phyloP scores from a whole-genome alignment of 2,113 vertebrate species.

The Gopherus flavomarginatus region DNA sequence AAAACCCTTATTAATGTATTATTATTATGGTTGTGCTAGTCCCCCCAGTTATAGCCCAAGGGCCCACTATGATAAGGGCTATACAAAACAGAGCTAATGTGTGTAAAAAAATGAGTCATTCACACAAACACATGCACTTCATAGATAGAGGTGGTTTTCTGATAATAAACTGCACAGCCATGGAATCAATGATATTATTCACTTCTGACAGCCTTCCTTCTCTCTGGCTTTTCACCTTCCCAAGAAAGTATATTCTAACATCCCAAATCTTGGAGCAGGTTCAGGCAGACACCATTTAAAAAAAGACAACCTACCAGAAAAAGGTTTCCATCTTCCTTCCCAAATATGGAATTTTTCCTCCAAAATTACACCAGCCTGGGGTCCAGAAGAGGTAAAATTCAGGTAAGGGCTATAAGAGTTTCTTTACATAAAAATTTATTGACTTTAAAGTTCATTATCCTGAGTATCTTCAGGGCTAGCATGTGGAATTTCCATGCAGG shows the following conservation, averaged over 20 bases:
- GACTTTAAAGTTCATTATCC: neutral
- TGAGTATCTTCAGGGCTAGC: neutral
- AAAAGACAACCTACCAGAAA: neutral
- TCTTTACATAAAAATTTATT: neutral
- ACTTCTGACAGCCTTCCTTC: neutral
- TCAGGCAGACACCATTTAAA: neutral
- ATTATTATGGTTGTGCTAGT: neutral
- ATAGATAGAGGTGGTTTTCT: neutral
- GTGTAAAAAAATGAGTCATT: neutral
- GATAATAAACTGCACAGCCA: neutral
- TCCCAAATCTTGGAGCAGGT: neutral
- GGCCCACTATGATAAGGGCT: neutral
- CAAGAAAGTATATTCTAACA: neutral
- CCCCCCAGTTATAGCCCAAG: neutral
- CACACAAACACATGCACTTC: neutral
- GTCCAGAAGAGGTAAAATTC: neutral
- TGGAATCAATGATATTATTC: neutral
- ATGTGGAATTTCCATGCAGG: neutral
- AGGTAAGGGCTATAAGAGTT: neutral
- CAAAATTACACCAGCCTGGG: neutral
- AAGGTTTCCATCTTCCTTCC: neutral
- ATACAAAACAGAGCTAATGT: neutral
- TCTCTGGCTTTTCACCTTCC: neutral
- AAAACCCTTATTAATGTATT: neutral
- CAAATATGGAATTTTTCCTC: neutral